Base-by-base conservation (phyloP, 2,797 vertebrate species). In the Pagetopsis macropterus region DNA sequence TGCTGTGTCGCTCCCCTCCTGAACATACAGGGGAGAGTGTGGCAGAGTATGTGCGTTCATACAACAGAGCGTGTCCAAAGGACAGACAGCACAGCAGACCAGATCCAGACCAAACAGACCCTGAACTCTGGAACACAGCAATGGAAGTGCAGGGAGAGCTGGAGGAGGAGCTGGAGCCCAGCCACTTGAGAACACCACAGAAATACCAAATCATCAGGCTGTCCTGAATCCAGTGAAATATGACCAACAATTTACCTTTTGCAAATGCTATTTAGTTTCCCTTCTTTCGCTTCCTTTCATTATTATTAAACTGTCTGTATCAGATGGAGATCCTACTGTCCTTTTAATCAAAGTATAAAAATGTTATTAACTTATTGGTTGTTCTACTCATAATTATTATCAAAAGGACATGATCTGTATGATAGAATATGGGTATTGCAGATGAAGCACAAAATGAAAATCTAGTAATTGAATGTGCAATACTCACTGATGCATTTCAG, bases 31-130 rank as follows among this genome's bases (percentile, higher is more conserved):
- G 96, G 10, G 95, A 96, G 89, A 91, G 88, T 57, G 95, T 97
- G 72, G 94, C 95, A 55, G 92, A 94, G 41, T 98, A 97, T 0
- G 93, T 98, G 48, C 87, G 93, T 31, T 95, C 95, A 81, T 98
- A 98, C 80, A 96, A 96, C 2, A 95, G 94, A 86, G 96, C 91
- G 66, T 98, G 97, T 52, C 96, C 96, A 43, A 97, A 94, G 84
- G 96, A 97, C 63, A 95, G 93, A 73, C 76, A 95, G 54, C 87
- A 88, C 19, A 82, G 88, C 64, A 91, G 92, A 55, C 31, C 50
- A 11, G 75, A 85, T 19, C 19, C 23, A n/a, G 86, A 75, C 54
- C 56, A 89, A 74, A 89, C 84, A 0, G 77, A 94, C 58, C 81
- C 86, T 0, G 64, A 90, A 40, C 76, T 88, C 1, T 94, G 91